A percentile compares a stretch with the other conserved stretches of the same genome.
Conservation (phyloP, 2,797 vertebrate species). For the Myoxocephalus aenaeus region DNA sequence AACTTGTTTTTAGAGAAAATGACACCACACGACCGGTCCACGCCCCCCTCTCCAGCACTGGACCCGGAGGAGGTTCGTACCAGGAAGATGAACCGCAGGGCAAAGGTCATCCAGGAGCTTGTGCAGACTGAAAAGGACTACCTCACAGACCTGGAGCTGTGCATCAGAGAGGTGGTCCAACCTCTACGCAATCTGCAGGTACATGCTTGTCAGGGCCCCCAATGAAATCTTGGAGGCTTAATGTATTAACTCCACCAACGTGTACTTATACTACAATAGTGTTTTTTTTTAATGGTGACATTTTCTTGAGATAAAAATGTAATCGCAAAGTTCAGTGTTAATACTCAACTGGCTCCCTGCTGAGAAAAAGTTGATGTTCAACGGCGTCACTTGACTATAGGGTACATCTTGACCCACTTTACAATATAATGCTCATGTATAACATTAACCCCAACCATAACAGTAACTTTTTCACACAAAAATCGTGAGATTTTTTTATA, state of each 20-base stretch:
- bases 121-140: conserved; percentile 94
- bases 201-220: background rate
- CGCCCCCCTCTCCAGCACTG: conserved; percentile 67
- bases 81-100: conserved; percentile 90
- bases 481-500: too few species aligned
- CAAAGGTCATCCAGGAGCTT: conserved; percentile 92
- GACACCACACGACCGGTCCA: conserved; percentile 81
- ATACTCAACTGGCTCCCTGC: background rate
- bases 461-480: background rate
- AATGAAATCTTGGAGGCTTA: background rate
- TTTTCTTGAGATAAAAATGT: background rate
- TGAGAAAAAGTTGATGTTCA: background rate
- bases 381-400: background rate
- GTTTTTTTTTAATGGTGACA: background rate
- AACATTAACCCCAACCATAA: background rate
- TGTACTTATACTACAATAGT: background rate
- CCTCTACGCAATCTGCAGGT: conserved; percentile 91
- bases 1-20: conserved; percentile 89
- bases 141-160: conserved; percentile 90
- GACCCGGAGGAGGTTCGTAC: conserved; percentile 85
- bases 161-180: conserved; percentile 91
- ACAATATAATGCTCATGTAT: background rate
- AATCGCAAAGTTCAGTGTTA: background rate
- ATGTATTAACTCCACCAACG: background rate
- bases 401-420: background rate